phyloP scores from a whole-genome alignment of 2,888 invertebrate species.

The Isotomurus palustris region DNA sequence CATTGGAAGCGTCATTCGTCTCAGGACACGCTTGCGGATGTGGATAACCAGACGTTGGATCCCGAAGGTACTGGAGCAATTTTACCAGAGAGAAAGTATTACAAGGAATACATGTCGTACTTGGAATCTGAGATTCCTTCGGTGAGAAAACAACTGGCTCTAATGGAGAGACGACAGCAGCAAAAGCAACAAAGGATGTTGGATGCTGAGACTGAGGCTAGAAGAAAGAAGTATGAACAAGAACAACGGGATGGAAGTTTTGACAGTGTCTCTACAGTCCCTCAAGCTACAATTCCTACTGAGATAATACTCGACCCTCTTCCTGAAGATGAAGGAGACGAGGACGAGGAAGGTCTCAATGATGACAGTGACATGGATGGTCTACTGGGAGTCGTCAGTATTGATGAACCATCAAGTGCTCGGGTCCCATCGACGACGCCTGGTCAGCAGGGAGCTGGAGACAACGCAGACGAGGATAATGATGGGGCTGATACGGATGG shows the following conservation, averaged over 20 bases:
- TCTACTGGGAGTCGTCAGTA: conserved; percentile 1
- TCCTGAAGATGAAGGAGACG: conserved; percentile 11
- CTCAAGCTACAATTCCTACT: not conserved
- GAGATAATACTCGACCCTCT: not conserved
- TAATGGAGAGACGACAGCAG: conserved; percentile 27
- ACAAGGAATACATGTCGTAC: conserved; percentile 36
- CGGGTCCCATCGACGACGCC: not conserved
- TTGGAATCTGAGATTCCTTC: conserved; percentile 36
- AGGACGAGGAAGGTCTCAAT: not conserved
- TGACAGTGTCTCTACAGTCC: not conserved
- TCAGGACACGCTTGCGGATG: conserved; percentile 17
- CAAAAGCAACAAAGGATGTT: not conserved
- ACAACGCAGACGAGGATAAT: not conserved
- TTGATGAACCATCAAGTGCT: conserved; percentile 1
- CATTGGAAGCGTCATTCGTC: conserved; percentile 22
- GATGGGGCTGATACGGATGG: not conserved
- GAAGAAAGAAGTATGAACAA: not conserved
- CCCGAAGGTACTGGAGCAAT: not conserved
- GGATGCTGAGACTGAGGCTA: not conserved
- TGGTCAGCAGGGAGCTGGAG: not conserved
- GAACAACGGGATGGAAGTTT: not conserved
- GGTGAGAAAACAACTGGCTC: conserved; percentile 26
- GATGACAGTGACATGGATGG: conserved; percentile 7
- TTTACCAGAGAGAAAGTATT: conserved; percentile 21
- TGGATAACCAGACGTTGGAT: conserved; percentile 1